Base-by-base conservation (phyloP, 2,888 invertebrate genomes). In the Flabesymbios commensalis region DNA sequence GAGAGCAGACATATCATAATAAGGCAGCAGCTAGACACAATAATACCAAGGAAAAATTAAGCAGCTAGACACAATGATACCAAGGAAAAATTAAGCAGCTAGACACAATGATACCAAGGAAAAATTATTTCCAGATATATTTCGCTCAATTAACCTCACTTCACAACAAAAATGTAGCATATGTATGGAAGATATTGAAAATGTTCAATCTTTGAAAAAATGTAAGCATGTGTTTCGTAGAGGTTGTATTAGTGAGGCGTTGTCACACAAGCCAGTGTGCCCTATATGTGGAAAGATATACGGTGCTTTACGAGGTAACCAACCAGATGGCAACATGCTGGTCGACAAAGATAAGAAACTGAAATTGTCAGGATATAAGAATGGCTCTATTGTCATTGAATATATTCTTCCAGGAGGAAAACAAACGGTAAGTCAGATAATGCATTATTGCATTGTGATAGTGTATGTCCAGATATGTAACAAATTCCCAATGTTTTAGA, bases 371-470 rank as follows among this genome's bases (percentile, higher is more conserved):
- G 72, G 72, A 3, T 66, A 57, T 39, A 42, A 43, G 14, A 55
- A 45, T 33, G 59, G 60, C 26, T 57, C 59, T 1, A 72, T 73
- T 39, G 49, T 62, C 24, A 73, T 75, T 14, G 57, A 54, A 4
- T 74, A 74, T 53, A 10, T 89, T 2, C 67, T 77, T 48, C 69
- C 68, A 10, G 42, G 45, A 60, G 77, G 77, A 5, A 70, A 61
- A 49, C 76, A 76, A 63, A 61, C 54, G 49, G 75, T 75, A 55
- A 61, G 67, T 67, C n/a, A n/a, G n/a, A n/a, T n/a, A n/a, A 58
- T 39, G 36, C 52, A 14, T 56, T 48, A 48, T n/a, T n/a, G n/a
- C n/a, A n/a, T n/a, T n/a, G n/a, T n/a, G n/a, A n/a, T n/a, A n/a
- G n/a, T n/a, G n/a, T n/a, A n/a, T n/a, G n/a, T n/a, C n/a, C n/a